phyloP scores from a whole-genome alignment of 1,140 invertebrate species.

The Augochlora pura region DNA sequence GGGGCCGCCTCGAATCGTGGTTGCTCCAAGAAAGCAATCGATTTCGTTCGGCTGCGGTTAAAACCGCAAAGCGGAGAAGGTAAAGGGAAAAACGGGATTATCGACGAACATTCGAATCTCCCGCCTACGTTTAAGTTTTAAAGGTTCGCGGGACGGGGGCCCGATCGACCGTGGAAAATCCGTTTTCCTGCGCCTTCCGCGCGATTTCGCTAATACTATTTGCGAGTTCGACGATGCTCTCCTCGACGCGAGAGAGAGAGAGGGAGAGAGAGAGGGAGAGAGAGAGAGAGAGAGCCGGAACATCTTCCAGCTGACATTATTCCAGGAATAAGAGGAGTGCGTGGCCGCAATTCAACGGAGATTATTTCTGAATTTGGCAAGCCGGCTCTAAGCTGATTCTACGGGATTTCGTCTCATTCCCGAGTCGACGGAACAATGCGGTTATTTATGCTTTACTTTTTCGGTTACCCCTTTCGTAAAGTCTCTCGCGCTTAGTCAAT shows the following conservation, averaged over 20 bases:
- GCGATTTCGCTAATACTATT: slow-evolving; percentile 51
- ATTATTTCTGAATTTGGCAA: slow-evolving; percentile 7
- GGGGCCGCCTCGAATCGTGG: no score
- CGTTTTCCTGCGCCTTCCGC: slow-evolving; percentile 40
- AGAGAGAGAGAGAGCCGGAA: neutral
- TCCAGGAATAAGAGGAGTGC: neutral
- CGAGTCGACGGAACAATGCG: no score
- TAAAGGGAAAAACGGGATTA: neutral
- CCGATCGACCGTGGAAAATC: slow-evolving; percentile 37
- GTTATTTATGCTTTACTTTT: no score
- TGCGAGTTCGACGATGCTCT: slow-evolving; percentile 19
- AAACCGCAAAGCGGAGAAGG: neutral
- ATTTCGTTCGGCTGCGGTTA: no score
- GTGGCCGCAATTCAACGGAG: neutral
- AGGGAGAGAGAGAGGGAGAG: no score
- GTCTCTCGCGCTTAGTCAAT: no score
- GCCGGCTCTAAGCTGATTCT: no score
- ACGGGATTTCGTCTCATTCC: no score
- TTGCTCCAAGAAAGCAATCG: no score
- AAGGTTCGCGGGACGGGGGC: neutral
- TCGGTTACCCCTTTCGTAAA: no score
- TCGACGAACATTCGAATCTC: slow-evolving; percentile 4
- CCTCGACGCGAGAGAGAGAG: no score
- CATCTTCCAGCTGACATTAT: slow-evolving; percentile 10
- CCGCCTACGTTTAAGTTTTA: neutral